These are phyloP conservation scores for Varecia variegata DNA, from an alignment of 2,797 vertebrate genomes.

Conservation along the genomic window DNA sequence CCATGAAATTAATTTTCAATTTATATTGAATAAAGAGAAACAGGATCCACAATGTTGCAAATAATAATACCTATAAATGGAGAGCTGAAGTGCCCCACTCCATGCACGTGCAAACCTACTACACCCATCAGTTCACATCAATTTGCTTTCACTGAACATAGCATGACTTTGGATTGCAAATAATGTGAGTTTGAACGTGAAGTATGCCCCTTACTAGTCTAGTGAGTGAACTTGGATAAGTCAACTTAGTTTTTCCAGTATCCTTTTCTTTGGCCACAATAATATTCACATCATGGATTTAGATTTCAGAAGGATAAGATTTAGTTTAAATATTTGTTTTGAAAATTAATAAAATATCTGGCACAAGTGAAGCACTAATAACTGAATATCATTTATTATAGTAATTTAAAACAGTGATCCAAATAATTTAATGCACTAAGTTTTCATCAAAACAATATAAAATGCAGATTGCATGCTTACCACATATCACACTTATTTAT, in stretches of 20 bases:
- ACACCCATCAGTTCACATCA: neutral
- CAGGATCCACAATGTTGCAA: neutral
- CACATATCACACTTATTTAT: neutral
- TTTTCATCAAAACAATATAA: neutral
- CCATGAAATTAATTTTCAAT: neutral
- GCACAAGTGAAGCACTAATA: neutral
- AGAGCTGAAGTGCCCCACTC: neutral
- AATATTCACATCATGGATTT: neutral
- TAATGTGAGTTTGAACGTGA: neutral
- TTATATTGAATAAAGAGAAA: neutral
- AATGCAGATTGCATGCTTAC: rapidly evolving
- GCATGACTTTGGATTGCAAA: neutral
- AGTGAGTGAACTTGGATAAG: neutral
- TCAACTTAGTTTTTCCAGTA: neutral
- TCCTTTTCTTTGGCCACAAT: neutral
- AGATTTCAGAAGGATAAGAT: neutral
- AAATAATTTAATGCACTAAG: neutral
- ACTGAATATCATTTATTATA: neutral
- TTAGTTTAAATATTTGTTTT: neutral
- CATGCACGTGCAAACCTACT: neutral
- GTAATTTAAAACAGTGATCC: neutral
- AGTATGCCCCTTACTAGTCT: neutral
- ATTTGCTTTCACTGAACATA: neutral
- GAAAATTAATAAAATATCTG: neutral
- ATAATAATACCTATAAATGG: neutral